phyloP scores from a whole-genome alignment of 2,888 invertebrate species.

The Liodrosophila aerea region DNA sequence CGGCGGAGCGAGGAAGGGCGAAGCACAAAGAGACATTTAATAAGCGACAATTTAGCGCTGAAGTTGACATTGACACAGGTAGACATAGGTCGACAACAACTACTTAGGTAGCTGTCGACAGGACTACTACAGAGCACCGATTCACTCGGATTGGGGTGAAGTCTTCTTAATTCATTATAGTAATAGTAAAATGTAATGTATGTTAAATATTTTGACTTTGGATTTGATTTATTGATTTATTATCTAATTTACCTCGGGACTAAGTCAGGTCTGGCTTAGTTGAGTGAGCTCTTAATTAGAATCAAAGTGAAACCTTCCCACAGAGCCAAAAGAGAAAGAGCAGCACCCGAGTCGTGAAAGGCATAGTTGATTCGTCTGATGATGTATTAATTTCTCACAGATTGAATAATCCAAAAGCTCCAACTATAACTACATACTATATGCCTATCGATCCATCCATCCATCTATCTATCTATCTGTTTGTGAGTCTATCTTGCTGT shows the following conservation, averaged over 20 bases:
- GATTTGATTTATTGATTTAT: too few relatives aligned
- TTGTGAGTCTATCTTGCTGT: slow-evolving; percentile 15
- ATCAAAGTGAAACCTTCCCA: slow-evolving; percentile 41
- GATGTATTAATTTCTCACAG: slow-evolving; percentile 75
- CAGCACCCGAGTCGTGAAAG: slow-evolving; percentile 37
- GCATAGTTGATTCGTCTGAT: slow-evolving; percentile 54
- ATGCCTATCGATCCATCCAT: slow-evolving; percentile 3
- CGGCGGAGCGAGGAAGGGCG: slow-evolving; percentile 8
- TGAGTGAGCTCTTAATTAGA: slow-evolving; percentile 46
- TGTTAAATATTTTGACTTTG: too few relatives aligned
- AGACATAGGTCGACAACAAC: slow-evolving; percentile 30
- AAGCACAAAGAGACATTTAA: slow-evolving; percentile 55
- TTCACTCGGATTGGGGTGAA: too few relatives aligned
- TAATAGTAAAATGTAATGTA: too few relatives aligned
- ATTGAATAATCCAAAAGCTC: slow-evolving; percentile 62
- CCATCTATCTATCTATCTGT: slow-evolving; percentile 13
- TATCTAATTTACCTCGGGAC: too few relatives aligned
- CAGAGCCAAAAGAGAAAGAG: slow-evolving; percentile 9
- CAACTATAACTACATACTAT: slow-evolving; percentile 24
- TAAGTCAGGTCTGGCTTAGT: too few relatives aligned
- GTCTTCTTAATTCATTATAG: too few relatives aligned
- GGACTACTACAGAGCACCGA: too few relatives aligned
- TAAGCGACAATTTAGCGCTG: slow-evolving; percentile 75
- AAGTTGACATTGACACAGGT: slow-evolving; percentile 74
- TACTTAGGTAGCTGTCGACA: slow-evolving; percentile 44